Evolutionary conservation across 2,888 invertebrate species (phyloP).

Genomic region (Silvanus unidentatus): DNA sequence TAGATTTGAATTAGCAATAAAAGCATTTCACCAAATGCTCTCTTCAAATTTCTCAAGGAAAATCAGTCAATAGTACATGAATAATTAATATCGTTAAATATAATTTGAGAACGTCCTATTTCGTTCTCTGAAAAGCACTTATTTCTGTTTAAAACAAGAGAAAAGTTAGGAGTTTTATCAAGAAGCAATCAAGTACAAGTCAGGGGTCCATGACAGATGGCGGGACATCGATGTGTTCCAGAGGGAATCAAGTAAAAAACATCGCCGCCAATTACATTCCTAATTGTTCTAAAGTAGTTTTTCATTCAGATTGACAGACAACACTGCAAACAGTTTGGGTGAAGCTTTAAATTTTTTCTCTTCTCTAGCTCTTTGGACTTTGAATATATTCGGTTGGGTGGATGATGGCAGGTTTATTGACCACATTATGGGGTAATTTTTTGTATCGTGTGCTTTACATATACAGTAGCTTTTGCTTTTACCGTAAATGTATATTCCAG

Average conservation of each 20-base stretch:
- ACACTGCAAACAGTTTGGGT: neutral
- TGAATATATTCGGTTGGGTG: too few species aligned
- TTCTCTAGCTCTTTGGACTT: too few species aligned
- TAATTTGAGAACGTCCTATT: conserved; percentile 14
- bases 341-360: too few species aligned
- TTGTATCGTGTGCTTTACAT: too few species aligned
- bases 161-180: conserved; percentile 25
- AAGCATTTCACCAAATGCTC: too few species aligned
- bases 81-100: conserved; percentile 17
- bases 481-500: too few species aligned
- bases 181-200: conserved; percentile 21
- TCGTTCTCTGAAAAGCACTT: conserved; percentile 15
- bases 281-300: conserved; percentile 3
- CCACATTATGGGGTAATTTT: too few species aligned
- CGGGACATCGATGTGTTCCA: conserved; percentile 27
- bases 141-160: conserved; percentile 24
- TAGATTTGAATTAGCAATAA: too few species aligned
- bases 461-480: too few species aligned
- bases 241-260: conserved; percentile 30
- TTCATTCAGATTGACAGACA: neutral
- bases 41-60: conserved; percentile 4
- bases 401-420: too few species aligned
- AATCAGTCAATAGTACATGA: conserved; percentile 14
- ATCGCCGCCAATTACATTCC: conserved; percentile 38
- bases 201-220: conserved; percentile 33